Evolutionary conservation across 2,888 invertebrate species (phyloP), one percentile per base, ranked within the genome.

Genomic region (Rhaphigaster nebulosa): DNA sequence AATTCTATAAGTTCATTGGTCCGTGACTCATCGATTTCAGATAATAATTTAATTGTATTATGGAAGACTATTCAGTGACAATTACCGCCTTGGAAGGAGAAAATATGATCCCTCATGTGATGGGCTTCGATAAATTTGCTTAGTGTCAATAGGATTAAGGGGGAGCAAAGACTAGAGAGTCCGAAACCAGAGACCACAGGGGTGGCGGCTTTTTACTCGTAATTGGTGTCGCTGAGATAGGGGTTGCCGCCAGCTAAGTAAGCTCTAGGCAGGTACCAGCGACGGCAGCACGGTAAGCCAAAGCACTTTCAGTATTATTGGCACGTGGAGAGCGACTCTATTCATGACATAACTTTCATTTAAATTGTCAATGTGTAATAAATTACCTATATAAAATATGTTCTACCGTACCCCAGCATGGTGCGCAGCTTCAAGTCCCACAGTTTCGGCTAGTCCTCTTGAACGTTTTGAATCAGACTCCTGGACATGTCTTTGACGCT

Each of bases 141-240:
- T 90, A 90, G 84, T 90, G 90, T 80, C 23, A 84, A 56, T 90
- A 84, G 56, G 90, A 84, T 90, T 52, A 84, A 80, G 90, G 90
- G 70, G 89, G 29, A 50, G 89, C 65, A 80, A 89, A 76, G 70
- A 80, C 70, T 89, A 52, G 89, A 88, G 41, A 26, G 34, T 60
- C 29, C 23, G 89, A 89, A 89, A 89, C 76, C 89, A 80, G 89
- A 89, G 20, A 70, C 70, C 50, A 45, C 50, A 84, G 56, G 84
- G 56, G 88, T 38, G 54, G 56, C 90, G 41, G 90, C 65, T 38
- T 91, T 91, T 90, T 87, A 87, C 45, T 56, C 91, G 91, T 92
- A 92, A 92, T 92, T 92, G 92, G 91, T 92, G 92, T 92, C 92
- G 90, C 90, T 91, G 90, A 90, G 89, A 70, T 89, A 70, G 91